A percentile compares a stretch with the other conserved stretches of the same genome.
Conservation (phyloP, 2,888 invertebrate genomes). For the Lasioglossum calceatum region DNA sequence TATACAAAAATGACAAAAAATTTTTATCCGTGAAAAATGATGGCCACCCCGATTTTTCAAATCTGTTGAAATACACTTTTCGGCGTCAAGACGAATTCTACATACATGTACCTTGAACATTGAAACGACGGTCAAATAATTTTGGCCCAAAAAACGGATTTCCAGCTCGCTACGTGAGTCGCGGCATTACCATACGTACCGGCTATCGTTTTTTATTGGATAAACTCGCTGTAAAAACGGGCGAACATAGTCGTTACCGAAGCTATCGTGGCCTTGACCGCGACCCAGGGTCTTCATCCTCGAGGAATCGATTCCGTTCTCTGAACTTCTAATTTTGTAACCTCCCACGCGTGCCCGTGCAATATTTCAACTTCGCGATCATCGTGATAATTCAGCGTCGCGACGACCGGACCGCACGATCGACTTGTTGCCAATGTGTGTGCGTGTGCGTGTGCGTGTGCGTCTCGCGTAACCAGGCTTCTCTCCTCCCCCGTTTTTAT, state of each 20-base stretch:
- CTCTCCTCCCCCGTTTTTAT: conserved; percentile 5
- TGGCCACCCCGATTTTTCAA: too few species aligned
- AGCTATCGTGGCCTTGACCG: conserved; percentile 77
- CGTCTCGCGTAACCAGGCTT: neutral
- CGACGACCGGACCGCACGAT: neutral
- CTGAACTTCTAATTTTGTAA: conserved; percentile 66
- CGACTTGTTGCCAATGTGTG: conserved; percentile 57
- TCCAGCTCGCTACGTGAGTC: neutral
- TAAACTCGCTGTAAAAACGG: conserved; percentile 63
- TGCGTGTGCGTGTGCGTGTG: neutral
- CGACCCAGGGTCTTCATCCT: conserved; percentile 78
- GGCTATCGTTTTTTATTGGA: conserved; percentile 56
- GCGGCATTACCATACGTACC: conserved; percentile 9
- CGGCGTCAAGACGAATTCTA: too few species aligned
- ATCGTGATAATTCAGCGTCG: conserved; percentile 61
- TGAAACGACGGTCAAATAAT: neutral
- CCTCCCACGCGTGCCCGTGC: conserved; percentile 54
- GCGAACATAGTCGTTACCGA: conserved; percentile 63
- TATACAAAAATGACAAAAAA: neutral
- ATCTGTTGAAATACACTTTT: too few species aligned
- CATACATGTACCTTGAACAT: too few species aligned
- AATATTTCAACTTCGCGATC: conserved; percentile 45
- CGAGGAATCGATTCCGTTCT: conserved; percentile 75
- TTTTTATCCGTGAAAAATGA: neutral
- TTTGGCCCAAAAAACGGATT: neutral